phyloP scores from a whole-genome alignment of 1,140 invertebrate species.

The Penaeus chinensis region DNA sequence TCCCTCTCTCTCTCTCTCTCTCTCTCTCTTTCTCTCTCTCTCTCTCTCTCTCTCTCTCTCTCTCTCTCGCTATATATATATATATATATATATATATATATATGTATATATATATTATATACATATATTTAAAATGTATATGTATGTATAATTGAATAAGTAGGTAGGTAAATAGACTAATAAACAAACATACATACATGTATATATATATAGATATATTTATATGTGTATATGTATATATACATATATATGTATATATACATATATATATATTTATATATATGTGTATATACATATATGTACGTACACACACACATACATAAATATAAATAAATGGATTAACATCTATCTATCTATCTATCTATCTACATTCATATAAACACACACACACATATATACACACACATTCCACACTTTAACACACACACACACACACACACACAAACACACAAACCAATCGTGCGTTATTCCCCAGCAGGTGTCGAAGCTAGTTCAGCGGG shows the following conservation, averaged over 20 bases:
- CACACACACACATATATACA: too few relatives aligned
- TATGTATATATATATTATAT: too few relatives aligned
- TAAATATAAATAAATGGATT: background rate
- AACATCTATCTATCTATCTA: background rate
- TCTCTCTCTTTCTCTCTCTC: too few relatives aligned
- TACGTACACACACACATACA: background rate
- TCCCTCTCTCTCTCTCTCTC: too few relatives aligned
- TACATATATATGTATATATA: background rate
- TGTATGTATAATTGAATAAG: background rate
- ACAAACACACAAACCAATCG: too few relatives aligned
- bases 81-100: too few relatives aligned
- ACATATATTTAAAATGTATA: background rate
- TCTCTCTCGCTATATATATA: too few relatives aligned
- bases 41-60: too few relatives aligned
- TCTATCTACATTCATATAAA: background rate
- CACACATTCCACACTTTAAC: too few relatives aligned
- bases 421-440: too few relatives aligned
- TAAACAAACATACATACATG: background rate
- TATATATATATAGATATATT: background rate
- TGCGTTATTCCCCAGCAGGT: too few relatives aligned
- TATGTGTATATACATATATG: background rate
- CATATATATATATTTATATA: slow-evolving; percentile 7
- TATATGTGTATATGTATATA: background rate
- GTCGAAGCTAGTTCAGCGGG: too few relatives aligned
- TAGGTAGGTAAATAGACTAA: background rate